Evolutionary conservation across 2,888 invertebrate genomes (phyloP).

Genomic region (Seira musarum): DNA sequence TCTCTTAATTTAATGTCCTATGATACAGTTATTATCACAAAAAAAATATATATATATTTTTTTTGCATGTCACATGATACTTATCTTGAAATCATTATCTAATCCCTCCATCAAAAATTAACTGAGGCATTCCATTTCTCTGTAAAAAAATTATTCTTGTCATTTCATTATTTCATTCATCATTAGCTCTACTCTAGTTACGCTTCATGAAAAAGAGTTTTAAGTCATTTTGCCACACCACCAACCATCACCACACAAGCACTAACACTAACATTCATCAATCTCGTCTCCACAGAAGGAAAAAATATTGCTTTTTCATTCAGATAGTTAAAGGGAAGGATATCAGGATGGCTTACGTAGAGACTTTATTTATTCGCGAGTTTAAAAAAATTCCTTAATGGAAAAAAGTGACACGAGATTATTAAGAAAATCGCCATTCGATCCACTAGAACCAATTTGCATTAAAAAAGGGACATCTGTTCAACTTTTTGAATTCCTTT

Average conservation of each 20-base stretch:
- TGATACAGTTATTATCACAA: slow-evolving; percentile 2
- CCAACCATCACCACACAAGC: too few relatives aligned
- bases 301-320: too few relatives aligned
- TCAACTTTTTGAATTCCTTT: neutral
- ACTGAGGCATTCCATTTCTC: slow-evolving; percentile 6
- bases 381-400: neutral
- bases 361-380: too few relatives aligned
- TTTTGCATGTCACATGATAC: slow-evolving; percentile 10
- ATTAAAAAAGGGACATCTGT: neutral
- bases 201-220: neutral
- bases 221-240: neutral
- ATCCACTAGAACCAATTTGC: neutral
- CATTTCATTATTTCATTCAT: slow-evolving; percentile 9
- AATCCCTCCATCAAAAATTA: neutral
- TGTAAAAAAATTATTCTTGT: neutral
- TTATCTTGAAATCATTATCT: neutral
- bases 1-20: neutral
- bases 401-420: neutral
- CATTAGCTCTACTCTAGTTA: slow-evolving; percentile 2
- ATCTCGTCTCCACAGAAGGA: too few relatives aligned
- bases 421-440: slow-evolving; percentile 1
- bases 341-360: too few relatives aligned
- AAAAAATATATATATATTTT: neutral
- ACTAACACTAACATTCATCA: too few relatives aligned
- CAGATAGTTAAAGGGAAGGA: too few relatives aligned